Evolutionary conservation across 2,888 invertebrate species (phyloP), one percentile per base, ranked within the genome.

Genomic region (Bimastos eiseni): DNA sequence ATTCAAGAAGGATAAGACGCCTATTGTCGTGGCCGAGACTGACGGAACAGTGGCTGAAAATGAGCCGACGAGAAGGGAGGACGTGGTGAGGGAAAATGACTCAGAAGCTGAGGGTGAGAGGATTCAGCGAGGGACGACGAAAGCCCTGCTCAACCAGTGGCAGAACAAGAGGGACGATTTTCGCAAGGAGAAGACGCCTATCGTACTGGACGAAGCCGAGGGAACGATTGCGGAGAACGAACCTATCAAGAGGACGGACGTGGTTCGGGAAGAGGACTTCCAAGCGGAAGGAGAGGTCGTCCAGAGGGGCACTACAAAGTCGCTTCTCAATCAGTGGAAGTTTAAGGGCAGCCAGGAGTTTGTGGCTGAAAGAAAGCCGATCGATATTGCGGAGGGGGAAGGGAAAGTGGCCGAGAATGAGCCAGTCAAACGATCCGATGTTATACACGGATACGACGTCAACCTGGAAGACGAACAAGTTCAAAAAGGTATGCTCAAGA

Each of bases 161-260:
- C 44, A 89, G 70, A 55, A 36, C 89, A 89, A 70, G 70, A 90
- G 91, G 15, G 89, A 91, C 83, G 91, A 89, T 24, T 86, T 91
- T 24, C 89, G 90, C 41, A 91, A 41, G 84, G 41, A 91, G 44
- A 90, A 90, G 38, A 86, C 55, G 24, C 91, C 90, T 0, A 89
- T 91, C 49, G n/a, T 90, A 6, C 86, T 89, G 34, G 90, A 17
- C n/a, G 91, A 91, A 49, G 89, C 34, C 55, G 30, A 44, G 5
- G 89, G 89, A 17, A 21, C 55, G 89, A 70, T 89, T 49, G n/a
- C 70, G 17, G 89, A 89, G 33, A 89, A 70, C 55, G 49, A 89
- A 0, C 89, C 89, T 36, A 30, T 55, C 36, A 44, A 36, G 37
- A 89, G 89, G 33, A 70, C 70, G 36, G 89, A 89, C 21, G 44